Evolutionary conservation across 1,140 invertebrate species (phyloP).

Genomic region (Oreohelix idahoensis): DNA sequence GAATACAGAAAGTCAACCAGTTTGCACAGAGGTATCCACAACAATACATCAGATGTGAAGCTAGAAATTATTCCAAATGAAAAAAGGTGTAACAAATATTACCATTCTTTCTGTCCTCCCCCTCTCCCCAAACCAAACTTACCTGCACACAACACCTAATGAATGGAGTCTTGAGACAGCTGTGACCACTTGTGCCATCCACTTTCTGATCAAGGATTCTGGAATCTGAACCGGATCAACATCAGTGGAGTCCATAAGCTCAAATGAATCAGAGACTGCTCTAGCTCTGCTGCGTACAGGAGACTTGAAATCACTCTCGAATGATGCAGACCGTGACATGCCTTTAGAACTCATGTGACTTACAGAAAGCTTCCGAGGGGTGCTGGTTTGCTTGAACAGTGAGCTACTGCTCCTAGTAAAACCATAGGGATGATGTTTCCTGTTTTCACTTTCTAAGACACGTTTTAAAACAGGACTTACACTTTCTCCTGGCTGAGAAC

Average conservation of each 20-base stretch:
- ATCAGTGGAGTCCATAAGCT: constrained; percentile 58
- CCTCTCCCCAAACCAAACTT: constrained; percentile 45
- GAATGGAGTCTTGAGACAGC: constrained; percentile 80
- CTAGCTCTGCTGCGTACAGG: constrained; percentile 59
- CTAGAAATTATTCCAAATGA: too few species aligned
- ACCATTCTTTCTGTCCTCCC: too few species aligned
- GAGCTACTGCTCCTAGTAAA: not conserved
- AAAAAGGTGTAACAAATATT: too few species aligned
- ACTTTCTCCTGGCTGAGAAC: not conserved
- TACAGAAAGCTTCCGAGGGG: constrained; percentile 48
- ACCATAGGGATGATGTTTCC: not conserved
- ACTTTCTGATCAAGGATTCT: constrained; percentile 76
- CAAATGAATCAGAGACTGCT: constrained; percentile 63
- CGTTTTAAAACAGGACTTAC: not conserved
- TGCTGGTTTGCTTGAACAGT: constrained; percentile 13
- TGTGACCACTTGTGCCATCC: constrained; percentile 82
- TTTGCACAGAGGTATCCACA: too few species aligned
- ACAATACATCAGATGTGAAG: too few species aligned
- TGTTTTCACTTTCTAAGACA: not conserved
- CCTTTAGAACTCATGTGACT: constrained; percentile 58
- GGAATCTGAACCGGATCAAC: constrained; percentile 67
- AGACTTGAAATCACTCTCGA: constrained; percentile 64
- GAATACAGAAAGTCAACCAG: too few species aligned
- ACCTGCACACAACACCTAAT: constrained; percentile 76
- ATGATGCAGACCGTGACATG: constrained; percentile 61